phyloP scores from a whole-genome alignment of 2,888 invertebrate genomes.

The Tineola bisselliella region DNA sequence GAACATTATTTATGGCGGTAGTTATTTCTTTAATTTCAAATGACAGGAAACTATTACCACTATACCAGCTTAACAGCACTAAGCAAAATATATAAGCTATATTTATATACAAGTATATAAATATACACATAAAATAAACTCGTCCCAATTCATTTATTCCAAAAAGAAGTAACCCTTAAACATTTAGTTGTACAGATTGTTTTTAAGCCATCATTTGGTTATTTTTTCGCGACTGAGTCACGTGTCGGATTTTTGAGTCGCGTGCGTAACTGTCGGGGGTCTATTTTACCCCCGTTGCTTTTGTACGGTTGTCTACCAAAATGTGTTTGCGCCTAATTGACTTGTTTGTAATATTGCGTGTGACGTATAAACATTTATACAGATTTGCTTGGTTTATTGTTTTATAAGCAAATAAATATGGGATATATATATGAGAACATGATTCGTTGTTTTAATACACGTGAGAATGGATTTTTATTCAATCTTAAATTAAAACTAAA shows the following conservation, averaged over 20 bases:
- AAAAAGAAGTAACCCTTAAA: neutral
- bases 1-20: too few species aligned
- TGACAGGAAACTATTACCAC: too few species aligned
- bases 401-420: neutral
- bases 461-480: neutral
- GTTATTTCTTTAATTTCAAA: too few species aligned
- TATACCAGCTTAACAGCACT: too few species aligned
- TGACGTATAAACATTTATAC: constrained; percentile 31
- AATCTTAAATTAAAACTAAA: too few species aligned
- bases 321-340: constrained; percentile 17
- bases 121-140: too few species aligned
- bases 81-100: too few species aligned
- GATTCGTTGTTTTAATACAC: neutral
- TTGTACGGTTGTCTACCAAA: constrained; percentile 15
- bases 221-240: constrained; percentile 4
- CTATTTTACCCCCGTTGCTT: neutral
- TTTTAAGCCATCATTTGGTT: constrained; percentile 55
- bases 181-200: constrained; percentile 16
- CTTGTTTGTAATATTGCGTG: constrained; percentile 24
- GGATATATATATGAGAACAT: neutral
- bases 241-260: constrained; percentile 4
- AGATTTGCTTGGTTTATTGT: constrained; percentile 22
- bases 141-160: neutral
- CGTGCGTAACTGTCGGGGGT: constrained; percentile 6
- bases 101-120: too few species aligned